Percentiles rank a stretch among this genome's conserved stretches.
Evolutionary conservation across 2,888 invertebrate species (phyloP).

Genomic region (Eilema depressum): DNA sequence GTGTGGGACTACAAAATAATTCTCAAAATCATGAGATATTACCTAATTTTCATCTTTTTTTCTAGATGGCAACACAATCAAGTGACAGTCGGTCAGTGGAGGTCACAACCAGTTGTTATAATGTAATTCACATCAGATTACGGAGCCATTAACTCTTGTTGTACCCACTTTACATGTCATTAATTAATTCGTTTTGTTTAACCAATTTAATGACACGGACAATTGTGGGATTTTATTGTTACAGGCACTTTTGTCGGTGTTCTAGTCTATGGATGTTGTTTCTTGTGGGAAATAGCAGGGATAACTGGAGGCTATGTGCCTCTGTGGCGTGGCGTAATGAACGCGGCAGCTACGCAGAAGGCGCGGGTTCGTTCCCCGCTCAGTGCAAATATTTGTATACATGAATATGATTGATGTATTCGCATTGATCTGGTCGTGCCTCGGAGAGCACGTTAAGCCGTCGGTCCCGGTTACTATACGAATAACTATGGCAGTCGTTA

Average conservation of each 20-base stretch:
- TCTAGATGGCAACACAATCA: slow-evolving; percentile 1
- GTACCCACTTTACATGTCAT: slow-evolving; percentile 10
- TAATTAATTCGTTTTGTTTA: slow-evolving; percentile 16
- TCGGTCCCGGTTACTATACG: too few species aligned
- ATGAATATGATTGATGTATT: too few species aligned
- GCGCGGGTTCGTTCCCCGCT: too few species aligned
- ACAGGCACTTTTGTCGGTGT: background rate
- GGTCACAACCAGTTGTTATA: slow-evolving; percentile 12
- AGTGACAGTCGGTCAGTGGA: background rate
- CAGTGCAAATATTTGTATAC: too few species aligned
- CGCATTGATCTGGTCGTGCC: too few species aligned
- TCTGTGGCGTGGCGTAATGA: too few species aligned
- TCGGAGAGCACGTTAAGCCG: too few species aligned
- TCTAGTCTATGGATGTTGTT: background rate
- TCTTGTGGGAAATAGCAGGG: slow-evolving; percentile 11
- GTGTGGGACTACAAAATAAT: too few species aligned
- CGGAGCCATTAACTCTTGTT: slow-evolving; percentile 9
- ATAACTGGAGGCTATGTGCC: background rate
- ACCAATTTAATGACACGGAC: slow-evolving; percentile 12
- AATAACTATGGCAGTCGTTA: too few species aligned
- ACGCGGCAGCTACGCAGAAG: too few species aligned
- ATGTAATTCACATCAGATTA: slow-evolving; percentile 21
- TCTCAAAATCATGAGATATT: too few species aligned
- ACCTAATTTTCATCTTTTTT: background rate
- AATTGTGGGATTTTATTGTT: slow-evolving; percentile 19